phyloP scores from a whole-genome alignment of 2,113 vertebrate genomes.

The Anolis sagrei region DNA sequence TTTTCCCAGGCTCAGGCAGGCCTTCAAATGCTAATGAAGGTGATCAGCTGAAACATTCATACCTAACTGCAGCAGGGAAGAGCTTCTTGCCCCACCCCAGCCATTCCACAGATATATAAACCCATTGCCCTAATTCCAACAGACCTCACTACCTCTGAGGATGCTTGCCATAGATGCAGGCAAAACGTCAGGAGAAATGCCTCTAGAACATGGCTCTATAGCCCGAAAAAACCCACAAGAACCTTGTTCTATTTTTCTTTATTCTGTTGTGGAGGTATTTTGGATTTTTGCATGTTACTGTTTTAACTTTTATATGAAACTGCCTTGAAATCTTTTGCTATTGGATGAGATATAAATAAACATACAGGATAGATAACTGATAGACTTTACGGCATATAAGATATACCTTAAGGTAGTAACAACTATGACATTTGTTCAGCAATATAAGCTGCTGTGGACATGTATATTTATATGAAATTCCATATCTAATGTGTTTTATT shows the following conservation, averaged over 20 bases:
- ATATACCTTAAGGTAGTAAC: background rate
- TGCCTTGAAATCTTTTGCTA: background rate
- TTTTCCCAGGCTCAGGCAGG: too few species aligned
- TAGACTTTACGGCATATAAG: background rate
- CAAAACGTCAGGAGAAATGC: too few species aligned
- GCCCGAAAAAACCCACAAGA: too few species aligned
- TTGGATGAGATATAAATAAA: background rate
- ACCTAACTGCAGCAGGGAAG: too few species aligned
- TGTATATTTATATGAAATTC: background rate
- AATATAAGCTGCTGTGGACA: background rate
- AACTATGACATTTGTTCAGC: background rate
- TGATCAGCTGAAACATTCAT: too few species aligned
- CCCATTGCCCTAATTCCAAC: too few species aligned
- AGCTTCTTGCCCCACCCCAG: too few species aligned
- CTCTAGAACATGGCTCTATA: too few species aligned
- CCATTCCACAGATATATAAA: too few species aligned
- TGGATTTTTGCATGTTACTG: background rate
- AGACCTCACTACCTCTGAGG: too few species aligned
- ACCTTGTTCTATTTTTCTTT: background rate
- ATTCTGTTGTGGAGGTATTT: background rate
- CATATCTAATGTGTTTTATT: background rate
- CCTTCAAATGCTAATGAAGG: too few species aligned
- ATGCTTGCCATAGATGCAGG: too few species aligned
- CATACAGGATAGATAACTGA: background rate
- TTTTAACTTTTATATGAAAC: background rate